These are phyloP conservation scores for Phaethornis superciliosus DNA, from an alignment of 2,113 vertebrate species.

Conservation along the genomic window DNA sequence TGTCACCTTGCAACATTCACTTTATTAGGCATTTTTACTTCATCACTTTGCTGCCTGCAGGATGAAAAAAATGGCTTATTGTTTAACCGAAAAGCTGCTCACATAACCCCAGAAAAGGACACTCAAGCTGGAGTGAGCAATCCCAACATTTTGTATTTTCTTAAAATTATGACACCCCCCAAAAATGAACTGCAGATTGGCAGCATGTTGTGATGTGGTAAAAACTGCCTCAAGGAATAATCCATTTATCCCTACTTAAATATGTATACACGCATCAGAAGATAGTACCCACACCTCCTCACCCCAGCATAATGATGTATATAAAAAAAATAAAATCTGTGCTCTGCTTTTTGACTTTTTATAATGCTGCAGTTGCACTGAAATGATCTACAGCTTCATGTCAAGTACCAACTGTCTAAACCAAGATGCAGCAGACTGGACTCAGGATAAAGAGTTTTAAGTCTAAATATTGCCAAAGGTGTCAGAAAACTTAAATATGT, in stretches of 20 bases:
- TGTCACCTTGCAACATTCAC: conserved; percentile 10
- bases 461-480: not conserved
- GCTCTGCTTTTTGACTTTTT: conserved; percentile 31
- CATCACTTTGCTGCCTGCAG: conserved; percentile 3
- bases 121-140: conserved; percentile 5
- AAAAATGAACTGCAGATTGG: conserved; percentile 52
- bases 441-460: conserved; percentile 20
- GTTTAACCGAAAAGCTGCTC: conserved; percentile 32
- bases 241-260: conserved; percentile 6
- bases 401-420: conserved; percentile 4
- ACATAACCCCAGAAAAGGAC: conserved; percentile 43
- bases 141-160: conserved; percentile 1
- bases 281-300: not conserved
- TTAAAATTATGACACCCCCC: conserved; percentile 27
- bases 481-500: not conserved
- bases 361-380: conserved; percentile 5
- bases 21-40: conserved; percentile 34
- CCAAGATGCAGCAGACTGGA: conserved; percentile 13
- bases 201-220: conserved; percentile 51
- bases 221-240: conserved; percentile 29
- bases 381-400: not conserved
- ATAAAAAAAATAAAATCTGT: not conserved
- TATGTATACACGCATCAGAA: not conserved
- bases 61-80: conserved; percentile 35
- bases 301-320: not conserved